Evolutionary conservation across 1,140 invertebrate genomes (phyloP).

Genomic region (Elymnias hypermnestra): DNA sequence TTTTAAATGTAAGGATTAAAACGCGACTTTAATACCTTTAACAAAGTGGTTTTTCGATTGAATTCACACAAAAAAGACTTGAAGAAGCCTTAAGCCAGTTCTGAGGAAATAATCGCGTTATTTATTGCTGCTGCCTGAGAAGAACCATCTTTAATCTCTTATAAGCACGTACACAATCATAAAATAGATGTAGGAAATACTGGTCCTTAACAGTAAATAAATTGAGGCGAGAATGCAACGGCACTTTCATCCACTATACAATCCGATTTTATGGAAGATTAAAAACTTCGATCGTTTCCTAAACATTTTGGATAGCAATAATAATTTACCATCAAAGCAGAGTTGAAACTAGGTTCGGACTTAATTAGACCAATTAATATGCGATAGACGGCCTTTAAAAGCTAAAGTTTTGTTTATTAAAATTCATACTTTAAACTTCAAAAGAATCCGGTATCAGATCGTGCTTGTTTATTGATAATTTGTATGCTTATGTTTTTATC

Average conservation of each 20-base stretch:
- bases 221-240: constrained; percentile 4
- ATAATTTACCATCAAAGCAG: constrained; percentile 34
- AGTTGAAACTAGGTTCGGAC: constrained; percentile 34
- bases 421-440: constrained; percentile 22
- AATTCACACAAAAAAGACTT: constrained; percentile 40
- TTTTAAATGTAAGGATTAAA: constrained; percentile 23
- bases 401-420: constrained; percentile 26
- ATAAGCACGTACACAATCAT: constrained; percentile 41
- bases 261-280: constrained; percentile 64
- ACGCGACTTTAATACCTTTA: constrained; percentile 41
- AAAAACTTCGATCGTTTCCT: constrained; percentile 52
- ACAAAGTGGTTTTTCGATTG: constrained; percentile 47
- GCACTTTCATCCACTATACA: constrained; percentile 16
- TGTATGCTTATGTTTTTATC: constrained; percentile 19
- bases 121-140: constrained; percentile 57
- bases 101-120: constrained; percentile 70
- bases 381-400: constrained; percentile 7
- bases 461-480: constrained; percentile 16
- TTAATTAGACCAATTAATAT: constrained; percentile 41
- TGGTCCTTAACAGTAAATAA: not conserved
- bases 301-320: constrained; percentile 49
- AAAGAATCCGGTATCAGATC: constrained; percentile 15
- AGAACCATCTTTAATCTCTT: constrained; percentile 64
- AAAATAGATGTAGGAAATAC: not conserved
- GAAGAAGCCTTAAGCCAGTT: constrained; percentile 40